These are phyloP conservation scores for Melolontha melolontha DNA, from an alignment of 2,888 invertebrate genomes.

Conservation along the genomic window DNA sequence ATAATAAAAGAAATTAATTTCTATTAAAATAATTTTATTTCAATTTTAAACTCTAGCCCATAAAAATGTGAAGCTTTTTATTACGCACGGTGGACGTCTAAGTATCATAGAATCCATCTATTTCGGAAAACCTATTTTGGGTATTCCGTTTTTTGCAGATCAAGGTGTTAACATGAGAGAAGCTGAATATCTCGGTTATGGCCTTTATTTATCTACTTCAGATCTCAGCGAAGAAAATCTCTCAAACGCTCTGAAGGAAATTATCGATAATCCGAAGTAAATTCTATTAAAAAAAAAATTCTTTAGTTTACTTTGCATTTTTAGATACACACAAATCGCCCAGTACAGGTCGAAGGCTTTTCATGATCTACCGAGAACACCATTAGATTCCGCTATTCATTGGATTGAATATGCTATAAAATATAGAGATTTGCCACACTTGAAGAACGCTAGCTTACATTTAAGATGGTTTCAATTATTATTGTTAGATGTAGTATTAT, in stretches of 20 bases:
- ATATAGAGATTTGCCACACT: slow-evolving; percentile 49
- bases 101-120: slow-evolving; percentile 50
- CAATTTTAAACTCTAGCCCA: no score
- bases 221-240: slow-evolving; percentile 47
- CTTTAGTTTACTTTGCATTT: slow-evolving; percentile 9
- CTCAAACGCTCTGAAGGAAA: slow-evolving; percentile 42
- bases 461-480: slow-evolving; percentile 50
- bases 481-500: slow-evolving; percentile 47
- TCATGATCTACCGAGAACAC: slow-evolving; percentile 45
- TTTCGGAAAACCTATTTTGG: slow-evolving; percentile 49
- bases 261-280: slow-evolving; percentile 47
- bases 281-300: neutral
- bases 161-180: slow-evolving; percentile 46
- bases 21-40: no score
- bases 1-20: no score
- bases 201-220: slow-evolving; percentile 44
- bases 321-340: slow-evolving; percentile 40
- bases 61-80: slow-evolving; percentile 50
- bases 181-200: slow-evolving; percentile 46
- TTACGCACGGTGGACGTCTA: slow-evolving; percentile 51
- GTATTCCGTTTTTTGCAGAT: slow-evolving; percentile 49
- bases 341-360: slow-evolving; percentile 43
- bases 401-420: slow-evolving; percentile 50
- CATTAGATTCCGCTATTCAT: slow-evolving; percentile 48
- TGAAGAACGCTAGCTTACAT: slow-evolving; percentile 46